Evolutionary conservation across 2,797 vertebrate species (phyloP), one percentile per base, ranked within the genome.

Genomic region (Gobio occitaniae): DNA sequence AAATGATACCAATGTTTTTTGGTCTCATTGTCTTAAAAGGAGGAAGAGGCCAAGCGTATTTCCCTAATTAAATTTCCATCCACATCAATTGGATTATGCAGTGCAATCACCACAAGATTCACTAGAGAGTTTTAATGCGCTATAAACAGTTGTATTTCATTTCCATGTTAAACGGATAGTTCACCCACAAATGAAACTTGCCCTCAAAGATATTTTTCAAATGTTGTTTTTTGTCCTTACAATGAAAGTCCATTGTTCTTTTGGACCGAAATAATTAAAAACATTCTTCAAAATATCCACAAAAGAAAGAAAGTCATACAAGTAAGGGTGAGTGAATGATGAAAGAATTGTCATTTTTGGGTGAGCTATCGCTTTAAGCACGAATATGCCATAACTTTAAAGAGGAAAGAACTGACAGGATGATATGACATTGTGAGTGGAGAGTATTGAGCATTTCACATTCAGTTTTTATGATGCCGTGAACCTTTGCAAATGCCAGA

Each of bases 401-500:
- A 29, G 32, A 61, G 66, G 29, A 76, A 76, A 44, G 21, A 17
- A 74, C 36, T 65, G 47, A 29, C 56, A 63, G 56, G 56, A 59
- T 78, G 21, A 44, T 61, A 38, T 47, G 15, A 61, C n/a, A 63
- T 78, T 63, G 76, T 47, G n/a, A 78, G 1, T 32, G 76, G 41
- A 63, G 15, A 78, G 29, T 38, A 41, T 52, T 68, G 82, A 7
- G 68, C 29, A 36, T 65, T 72, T 71, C 25, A n/a, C 10, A 44
- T 56, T 79, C 44, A 50, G 47, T 79, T 81, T 82, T 82, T 56
- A 70, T 85, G 82, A 88, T 85, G 65, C 81, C 79, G 77, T 86
- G 80, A 69, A 65, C 54, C 95, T 96, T 96, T 86, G 59, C 83
- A 89, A 86, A 82, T 75, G 59, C 44, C 78, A 84, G 95, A 96